These are phyloP conservation scores for Apamea monoglypha DNA, from an alignment of 2,888 invertebrate species.

Conservation along the genomic window DNA sequence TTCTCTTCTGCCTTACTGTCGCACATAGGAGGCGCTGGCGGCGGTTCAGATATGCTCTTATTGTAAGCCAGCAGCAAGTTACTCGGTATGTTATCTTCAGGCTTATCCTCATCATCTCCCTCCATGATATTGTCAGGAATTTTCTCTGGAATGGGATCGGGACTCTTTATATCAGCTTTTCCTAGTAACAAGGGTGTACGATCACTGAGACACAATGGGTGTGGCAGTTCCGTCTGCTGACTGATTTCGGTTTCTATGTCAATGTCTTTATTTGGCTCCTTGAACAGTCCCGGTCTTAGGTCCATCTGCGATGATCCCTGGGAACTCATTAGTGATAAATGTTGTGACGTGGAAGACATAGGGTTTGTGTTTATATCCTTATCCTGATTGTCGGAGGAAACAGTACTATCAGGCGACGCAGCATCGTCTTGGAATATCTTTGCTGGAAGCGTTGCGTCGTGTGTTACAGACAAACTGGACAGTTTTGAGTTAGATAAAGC, in stretches of 20 bases:
- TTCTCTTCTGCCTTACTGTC: constrained; percentile 80
- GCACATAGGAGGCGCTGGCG: constrained; percentile 68
- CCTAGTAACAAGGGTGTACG: constrained; percentile 84
- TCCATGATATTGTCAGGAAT: constrained; percentile 89
- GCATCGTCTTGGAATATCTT: constrained; percentile 93
- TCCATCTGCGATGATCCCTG: constrained; percentile 73
- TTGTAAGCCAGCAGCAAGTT: constrained; percentile 82
- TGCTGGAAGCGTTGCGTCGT: constrained; percentile 91
- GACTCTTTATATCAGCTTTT: constrained; percentile 88
- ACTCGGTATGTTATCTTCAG: constrained; percentile 81
- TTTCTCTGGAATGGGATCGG: constrained; percentile 88
- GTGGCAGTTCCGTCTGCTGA: constrained; percentile 88
- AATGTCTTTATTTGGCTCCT: constrained; percentile 82
- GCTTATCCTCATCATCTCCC: constrained; percentile 87
- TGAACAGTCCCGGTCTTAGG: constrained; percentile 73
- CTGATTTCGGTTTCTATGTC: constrained; percentile 89
- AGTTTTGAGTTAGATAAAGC: constrained; percentile 89
- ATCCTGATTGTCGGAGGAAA: constrained; percentile 76
- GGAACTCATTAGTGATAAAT: constrained; percentile 70
- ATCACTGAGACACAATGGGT: constrained; percentile 82
- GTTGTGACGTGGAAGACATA: constrained; percentile 71
- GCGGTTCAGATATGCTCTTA: constrained; percentile 77
- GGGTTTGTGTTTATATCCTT: constrained; percentile 72
- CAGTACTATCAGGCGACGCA: constrained; percentile 90
- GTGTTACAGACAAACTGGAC: constrained; percentile 90